Conservation (phyloP, 2,888 invertebrate genomes). For the Ennomos erosarius region DNA sequence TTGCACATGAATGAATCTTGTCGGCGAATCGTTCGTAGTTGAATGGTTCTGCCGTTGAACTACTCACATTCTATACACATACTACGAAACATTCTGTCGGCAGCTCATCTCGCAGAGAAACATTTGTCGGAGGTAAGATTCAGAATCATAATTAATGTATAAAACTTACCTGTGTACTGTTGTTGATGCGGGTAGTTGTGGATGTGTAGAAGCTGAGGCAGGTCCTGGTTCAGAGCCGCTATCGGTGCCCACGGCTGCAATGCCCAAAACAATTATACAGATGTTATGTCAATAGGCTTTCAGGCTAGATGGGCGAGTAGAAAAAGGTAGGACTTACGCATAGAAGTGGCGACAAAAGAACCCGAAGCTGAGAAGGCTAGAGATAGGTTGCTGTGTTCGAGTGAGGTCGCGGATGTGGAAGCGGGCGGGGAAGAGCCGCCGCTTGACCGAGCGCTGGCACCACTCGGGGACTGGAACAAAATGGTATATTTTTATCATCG, state of each 20-base stretch:
- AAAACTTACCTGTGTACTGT: slow-evolving; percentile 62
- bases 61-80: too few relatives aligned
- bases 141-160: too few relatives aligned
- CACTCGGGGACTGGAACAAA: slow-evolving; percentile 70
- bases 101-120: too few relatives aligned
- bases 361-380: slow-evolving; percentile 78
- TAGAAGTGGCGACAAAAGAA: slow-evolving; percentile 69
- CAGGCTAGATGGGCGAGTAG: too few relatives aligned
- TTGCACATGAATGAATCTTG: too few relatives aligned
- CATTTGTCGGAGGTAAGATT: too few relatives aligned
- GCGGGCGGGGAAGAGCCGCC: slow-evolving; percentile 75
- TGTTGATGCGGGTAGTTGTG: slow-evolving; percentile 58
- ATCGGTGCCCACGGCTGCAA: slow-evolving; percentile 54
- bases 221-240: slow-evolving; percentile 57
- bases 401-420: slow-evolving; percentile 78
- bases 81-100: too few relatives aligned
- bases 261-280: not conserved
- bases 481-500: too few relatives aligned
- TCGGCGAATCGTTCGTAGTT: too few relatives aligned
- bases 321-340: slow-evolving; percentile 57
- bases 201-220: slow-evolving; percentile 64
- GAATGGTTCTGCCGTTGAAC: too few relatives aligned
- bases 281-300: not conserved
- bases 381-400: slow-evolving; percentile 80
- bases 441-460: slow-evolving; percentile 72